Evolutionary conservation across 2,113 vertebrate species (phyloP).

Genomic region (Phaethornis superciliosus): DNA sequence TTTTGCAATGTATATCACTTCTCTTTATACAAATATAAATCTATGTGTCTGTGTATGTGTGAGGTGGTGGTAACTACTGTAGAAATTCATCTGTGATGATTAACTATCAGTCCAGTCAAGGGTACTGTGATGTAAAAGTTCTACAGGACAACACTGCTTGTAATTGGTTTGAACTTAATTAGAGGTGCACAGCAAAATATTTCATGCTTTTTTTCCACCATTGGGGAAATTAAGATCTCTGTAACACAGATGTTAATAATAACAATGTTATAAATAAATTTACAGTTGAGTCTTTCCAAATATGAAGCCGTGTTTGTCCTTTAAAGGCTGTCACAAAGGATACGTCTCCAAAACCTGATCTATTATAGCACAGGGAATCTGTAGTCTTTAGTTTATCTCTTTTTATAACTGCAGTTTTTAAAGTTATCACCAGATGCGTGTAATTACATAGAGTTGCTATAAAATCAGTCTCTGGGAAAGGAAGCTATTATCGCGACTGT

Average conservation of each 20-base stretch:
- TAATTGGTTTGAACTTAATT: neutral
- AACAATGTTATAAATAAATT: conserved; percentile 5
- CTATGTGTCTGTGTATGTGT: no score
- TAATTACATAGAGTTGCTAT: conserved; percentile 69
- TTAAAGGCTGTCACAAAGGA: conserved; percentile 21
- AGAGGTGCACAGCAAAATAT: neutral
- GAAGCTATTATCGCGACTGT: conserved; percentile 59
- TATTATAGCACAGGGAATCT: conserved; percentile 8
- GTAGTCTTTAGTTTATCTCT: conserved; percentile 39
- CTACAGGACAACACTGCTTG: neutral
- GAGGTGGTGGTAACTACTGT: neutral
- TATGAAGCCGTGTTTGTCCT: neutral
- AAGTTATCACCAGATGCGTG: conserved; percentile 64
- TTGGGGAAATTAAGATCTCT: conserved; percentile 7
- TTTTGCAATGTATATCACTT: neutral
- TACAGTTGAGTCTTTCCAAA: conserved; percentile 8
- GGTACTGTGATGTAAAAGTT: neutral
- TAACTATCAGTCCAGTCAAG: neutral
- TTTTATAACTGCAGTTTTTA: conserved; percentile 59
- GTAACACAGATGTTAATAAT: conserved; percentile 8
- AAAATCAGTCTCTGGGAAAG: conserved; percentile 65
- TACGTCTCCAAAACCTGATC: conserved; percentile 18
- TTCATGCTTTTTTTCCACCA: neutral
- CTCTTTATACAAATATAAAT: neutral
- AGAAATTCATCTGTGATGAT: neutral